Conservation (phyloP, 1,140 invertebrate species). For the Drosophila nigrodunni region DNA sequence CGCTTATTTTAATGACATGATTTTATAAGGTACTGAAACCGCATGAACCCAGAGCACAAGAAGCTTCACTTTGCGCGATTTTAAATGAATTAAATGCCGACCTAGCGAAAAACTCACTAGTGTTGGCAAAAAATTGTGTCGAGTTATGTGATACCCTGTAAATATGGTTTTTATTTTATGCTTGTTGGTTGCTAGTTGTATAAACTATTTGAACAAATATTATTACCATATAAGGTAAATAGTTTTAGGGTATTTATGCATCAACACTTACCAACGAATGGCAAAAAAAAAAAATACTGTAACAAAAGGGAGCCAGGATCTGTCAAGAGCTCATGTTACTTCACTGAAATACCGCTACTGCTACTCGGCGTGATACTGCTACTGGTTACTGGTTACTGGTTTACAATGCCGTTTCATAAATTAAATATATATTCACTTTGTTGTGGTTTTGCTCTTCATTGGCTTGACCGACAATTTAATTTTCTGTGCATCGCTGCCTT, state of each 20-base stretch:
- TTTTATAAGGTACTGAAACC: slow-evolving; percentile 52
- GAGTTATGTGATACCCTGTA: too few species aligned
- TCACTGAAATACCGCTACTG: neutral
- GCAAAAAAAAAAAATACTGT: slow-evolving; percentile 13
- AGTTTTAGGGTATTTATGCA: neutral
- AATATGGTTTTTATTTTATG: too few species aligned
- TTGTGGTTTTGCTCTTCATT: slow-evolving; percentile 42
- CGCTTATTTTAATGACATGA: slow-evolving; percentile 54
- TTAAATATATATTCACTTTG: slow-evolving; percentile 35
- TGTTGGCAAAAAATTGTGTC: too few species aligned
- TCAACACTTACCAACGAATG: neutral
- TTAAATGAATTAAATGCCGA: slow-evolving; percentile 67
- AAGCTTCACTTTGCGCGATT: slow-evolving; percentile 52
- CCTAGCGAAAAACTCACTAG: slow-evolving; percentile 9
- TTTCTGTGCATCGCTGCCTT: slow-evolving; percentile 22
- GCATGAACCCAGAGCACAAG: slow-evolving; percentile 9
- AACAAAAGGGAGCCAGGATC: slow-evolving; percentile 6
- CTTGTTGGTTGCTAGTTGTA: neutral
- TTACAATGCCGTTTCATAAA: slow-evolving; percentile 7
- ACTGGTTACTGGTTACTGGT: neutral
- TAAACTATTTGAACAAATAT: neutral
- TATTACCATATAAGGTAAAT: neutral
- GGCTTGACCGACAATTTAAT: slow-evolving; percentile 37
- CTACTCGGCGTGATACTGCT: neutral
- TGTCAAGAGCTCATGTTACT: slow-evolving; percentile 7